These are phyloP conservation scores for Drosophila sechellia DNA, from an alignment of 1,140 invertebrate species.

Conservation along the genomic window DNA sequence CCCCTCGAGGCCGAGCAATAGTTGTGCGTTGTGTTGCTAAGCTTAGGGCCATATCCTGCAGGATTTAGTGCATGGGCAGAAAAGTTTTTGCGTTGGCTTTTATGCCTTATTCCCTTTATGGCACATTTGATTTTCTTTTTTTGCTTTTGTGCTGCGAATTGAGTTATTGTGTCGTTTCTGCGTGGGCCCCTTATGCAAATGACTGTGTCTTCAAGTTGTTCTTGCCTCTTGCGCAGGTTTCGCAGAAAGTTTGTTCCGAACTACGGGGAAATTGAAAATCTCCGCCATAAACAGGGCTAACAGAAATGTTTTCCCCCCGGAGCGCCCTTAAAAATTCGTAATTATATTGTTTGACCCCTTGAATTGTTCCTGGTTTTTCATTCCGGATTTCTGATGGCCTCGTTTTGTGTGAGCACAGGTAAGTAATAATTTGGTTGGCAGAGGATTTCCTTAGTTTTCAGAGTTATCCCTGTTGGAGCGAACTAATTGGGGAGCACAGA, in stretches of 20 bases:
- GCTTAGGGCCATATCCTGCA: slow-evolving; percentile 51
- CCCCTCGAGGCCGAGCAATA: slow-evolving; percentile 65
- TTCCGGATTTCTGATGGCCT: slow-evolving; percentile 9
- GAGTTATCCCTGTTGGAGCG: slow-evolving; percentile 5
- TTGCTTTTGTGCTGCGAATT: slow-evolving; percentile 53
- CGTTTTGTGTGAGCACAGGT: slow-evolving; percentile 30
- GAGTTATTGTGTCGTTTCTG: slow-evolving; percentile 71
- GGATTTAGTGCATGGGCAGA: slow-evolving; percentile 45
- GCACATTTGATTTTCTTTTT: slow-evolving; percentile 41
- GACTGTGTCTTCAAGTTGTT: slow-evolving; percentile 48
- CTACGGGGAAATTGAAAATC: slow-evolving; percentile 47
- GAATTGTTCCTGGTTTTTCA: slow-evolving; percentile 47
- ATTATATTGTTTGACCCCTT: slow-evolving; percentile 67
- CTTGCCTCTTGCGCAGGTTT: slow-evolving; percentile 30
- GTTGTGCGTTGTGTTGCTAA: slow-evolving; percentile 56
- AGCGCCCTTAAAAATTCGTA: slow-evolving; percentile 48
- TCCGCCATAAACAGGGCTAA: slow-evolving; percentile 39
- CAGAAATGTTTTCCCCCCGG: slow-evolving; percentile 27
- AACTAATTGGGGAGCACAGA: slow-evolving; percentile 42
- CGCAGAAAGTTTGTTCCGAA: slow-evolving; percentile 36
- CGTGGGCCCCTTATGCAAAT: slow-evolving; percentile 63
- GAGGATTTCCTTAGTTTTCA: slow-evolving; percentile 19
- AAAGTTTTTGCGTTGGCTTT: slow-evolving; percentile 61
- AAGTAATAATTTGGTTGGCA: slow-evolving; percentile 29
- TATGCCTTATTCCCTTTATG: slow-evolving; percentile 66